These are phyloP conservation scores for Spatulosminthurus flaviceps DNA, from an alignment of 2,888 invertebrate genomes.

Conservation along the genomic window DNA sequence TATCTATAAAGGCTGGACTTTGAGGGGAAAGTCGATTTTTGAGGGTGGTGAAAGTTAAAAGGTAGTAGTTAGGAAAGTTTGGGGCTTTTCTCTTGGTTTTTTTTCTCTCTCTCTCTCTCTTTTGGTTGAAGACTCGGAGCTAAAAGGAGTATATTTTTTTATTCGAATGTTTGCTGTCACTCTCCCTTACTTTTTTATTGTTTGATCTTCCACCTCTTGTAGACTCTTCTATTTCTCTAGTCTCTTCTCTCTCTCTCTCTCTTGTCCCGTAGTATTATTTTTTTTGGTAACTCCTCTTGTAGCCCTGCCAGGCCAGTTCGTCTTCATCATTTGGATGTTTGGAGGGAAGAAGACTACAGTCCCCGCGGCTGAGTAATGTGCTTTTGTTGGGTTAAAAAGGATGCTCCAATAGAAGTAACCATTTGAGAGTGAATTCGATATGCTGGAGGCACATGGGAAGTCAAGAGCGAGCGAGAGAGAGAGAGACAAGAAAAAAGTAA, in stretches of 20 bases:
- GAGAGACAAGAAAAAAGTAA: slow-evolving; percentile 15
- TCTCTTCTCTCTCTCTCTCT: neutral
- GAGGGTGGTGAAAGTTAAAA: no score
- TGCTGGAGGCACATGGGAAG: neutral
- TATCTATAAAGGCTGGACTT: no score
- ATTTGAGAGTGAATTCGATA: slow-evolving; percentile 15
- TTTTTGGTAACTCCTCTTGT: neutral
- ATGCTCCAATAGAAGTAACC: slow-evolving; percentile 4
- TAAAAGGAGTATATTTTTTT: no score
- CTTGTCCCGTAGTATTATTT: neutral
- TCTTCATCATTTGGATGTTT: neutral
- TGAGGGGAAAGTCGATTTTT: no score
- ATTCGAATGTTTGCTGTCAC: slow-evolving; percentile 18
- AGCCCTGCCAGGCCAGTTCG: neutral
- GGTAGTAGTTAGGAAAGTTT: slow-evolving; percentile 3
- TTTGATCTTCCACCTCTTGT: slow-evolving; percentile 2
- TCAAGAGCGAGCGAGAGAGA: neutral
- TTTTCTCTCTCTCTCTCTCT: no score
- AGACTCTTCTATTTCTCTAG: neutral
- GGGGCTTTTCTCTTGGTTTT: no score
- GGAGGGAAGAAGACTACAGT: neutral
- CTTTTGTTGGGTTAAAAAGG: slow-evolving; percentile 15
- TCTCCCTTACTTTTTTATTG: slow-evolving; percentile 7
- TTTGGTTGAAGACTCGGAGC: neutral
- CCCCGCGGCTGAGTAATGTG: slow-evolving; percentile 10